A percentile compares a stretch with the other conserved stretches of the same genome.
These are phyloP conservation scores for Aegithalos caudatus DNA, from an alignment of 2,113 vertebrate species.

Conservation along the genomic window DNA sequence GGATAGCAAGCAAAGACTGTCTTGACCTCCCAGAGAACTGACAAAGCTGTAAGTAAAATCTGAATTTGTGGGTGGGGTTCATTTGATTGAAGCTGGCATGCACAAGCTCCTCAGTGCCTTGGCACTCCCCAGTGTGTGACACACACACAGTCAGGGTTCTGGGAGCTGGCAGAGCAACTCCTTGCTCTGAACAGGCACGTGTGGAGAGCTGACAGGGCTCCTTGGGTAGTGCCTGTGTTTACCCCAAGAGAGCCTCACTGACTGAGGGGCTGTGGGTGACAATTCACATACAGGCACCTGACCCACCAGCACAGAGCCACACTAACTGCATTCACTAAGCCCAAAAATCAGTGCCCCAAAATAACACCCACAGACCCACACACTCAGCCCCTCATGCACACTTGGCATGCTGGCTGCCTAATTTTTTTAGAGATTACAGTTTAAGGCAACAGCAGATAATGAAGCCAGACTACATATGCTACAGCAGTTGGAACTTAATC, in stretches of 20 bases:
- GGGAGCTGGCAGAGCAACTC: not conserved
- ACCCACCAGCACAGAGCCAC: not conserved
- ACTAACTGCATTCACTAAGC: not conserved
- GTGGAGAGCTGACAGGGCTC: not conserved
- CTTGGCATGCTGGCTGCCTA: not conserved
- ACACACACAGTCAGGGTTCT: fast-evolving
- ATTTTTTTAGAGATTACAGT: not conserved
- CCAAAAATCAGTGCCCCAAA: not conserved
- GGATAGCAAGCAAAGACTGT: not conserved
- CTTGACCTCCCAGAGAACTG: not conserved
- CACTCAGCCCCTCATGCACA: not conserved
- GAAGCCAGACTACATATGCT: slow-evolving; percentile 56
- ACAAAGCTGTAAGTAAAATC: not conserved
- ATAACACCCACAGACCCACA: not conserved
- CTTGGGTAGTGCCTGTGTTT: fast-evolving
- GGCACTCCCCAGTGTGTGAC: not conserved
- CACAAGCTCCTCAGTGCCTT: not conserved
- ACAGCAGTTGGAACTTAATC: slow-evolving; percentile 46
- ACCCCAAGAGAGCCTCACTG: too few species aligned
- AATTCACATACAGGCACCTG: fast-evolving
- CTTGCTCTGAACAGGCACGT: not conserved
- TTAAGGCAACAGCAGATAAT: slow-evolving; percentile 26
- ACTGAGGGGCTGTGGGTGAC: not conserved
- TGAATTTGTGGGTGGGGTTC: not conserved
- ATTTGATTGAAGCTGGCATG: not conserved